phyloP scores from a whole-genome alignment of 2,797 vertebrate genomes.

The Pantherophis alleghaniensis region DNA sequence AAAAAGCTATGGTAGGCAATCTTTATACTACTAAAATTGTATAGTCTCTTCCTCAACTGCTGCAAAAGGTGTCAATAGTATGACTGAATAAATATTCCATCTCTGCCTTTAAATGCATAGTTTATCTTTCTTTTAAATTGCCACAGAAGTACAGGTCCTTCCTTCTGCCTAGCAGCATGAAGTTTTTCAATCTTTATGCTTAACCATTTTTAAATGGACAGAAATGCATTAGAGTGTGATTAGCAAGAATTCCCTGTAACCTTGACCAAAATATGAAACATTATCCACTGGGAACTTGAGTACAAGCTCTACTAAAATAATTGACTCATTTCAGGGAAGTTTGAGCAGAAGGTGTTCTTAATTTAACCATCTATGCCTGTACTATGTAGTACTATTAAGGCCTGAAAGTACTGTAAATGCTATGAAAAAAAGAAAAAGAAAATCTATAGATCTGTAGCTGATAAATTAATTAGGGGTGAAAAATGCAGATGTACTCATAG shows the following conservation, averaged over 20 bases:
- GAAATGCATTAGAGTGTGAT: background rate
- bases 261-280: conserved; percentile 8
- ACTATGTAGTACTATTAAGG: background rate
- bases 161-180: background rate
- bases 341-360: background rate
- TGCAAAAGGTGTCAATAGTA: background rate
- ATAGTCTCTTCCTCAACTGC: background rate
- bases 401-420: background rate
- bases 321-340: background rate
- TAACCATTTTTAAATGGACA: background rate
- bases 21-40: background rate
- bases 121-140: background rate
- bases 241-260: conserved; percentile 6
- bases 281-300: conserved; percentile 9
- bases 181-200: background rate
- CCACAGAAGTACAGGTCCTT: background rate
- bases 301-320: conserved; percentile 10
- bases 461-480: background rate
- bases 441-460: conserved; percentile 15
- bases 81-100: background rate
- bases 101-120: background rate
- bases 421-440: background rate
- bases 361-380: background rate
- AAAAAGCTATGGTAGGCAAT: background rate
- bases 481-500: background rate